Evolutionary conservation across 2,888 invertebrate genomes (phyloP), one percentile per base, ranked within the genome.

Genomic region (Perdita meconis): DNA sequence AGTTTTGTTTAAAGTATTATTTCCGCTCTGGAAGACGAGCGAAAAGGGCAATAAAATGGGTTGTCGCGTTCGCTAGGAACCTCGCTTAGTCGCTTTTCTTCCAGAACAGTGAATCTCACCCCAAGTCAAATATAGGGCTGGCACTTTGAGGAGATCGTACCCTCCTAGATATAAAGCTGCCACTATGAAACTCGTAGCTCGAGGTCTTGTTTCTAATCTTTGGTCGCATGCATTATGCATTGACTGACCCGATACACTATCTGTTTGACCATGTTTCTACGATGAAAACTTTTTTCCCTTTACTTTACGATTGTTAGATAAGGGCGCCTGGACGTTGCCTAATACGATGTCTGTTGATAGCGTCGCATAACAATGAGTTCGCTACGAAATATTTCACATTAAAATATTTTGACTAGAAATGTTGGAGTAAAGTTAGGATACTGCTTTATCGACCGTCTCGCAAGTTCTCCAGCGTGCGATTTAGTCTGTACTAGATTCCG

Each of bases 1-100:
- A 19, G 51, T 24, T n/a, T n/a, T n/a, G 30, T 40, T 38, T 42
- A 16, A 56, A 10, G 12, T 16, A 36, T 13, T 16, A 38, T 16
- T 56, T 34, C 55, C 34, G 16, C 24, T 53, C 10, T 19, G 19
- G 8, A 67, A 44, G 19, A 56, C 30, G 55, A 42, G 36, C 59
- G 40, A 36, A 34, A 82, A 71, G 61, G 64, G 83, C 83, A 83
- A 84, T 85, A 85, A 87, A 86, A 85, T 86, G 84, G 80, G 57
- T 73, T 79, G 81, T 85, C 85, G 83, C 79, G 81, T 85, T 83
- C 83, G 80, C 55, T 76, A 72, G 79, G 77, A 68, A 83, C 82
- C 75, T 83, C 85, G 85, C 83, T 86, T 83, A 81, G 83, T 86
- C 73, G 83, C 80, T 85, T 84, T 81, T 86, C 86, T 87, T 88